A percentile compares a stretch with the other conserved stretches of the same genome.
Conservation (phyloP, 1,140 invertebrate species). For the Euglossa dilemma region DNA sequence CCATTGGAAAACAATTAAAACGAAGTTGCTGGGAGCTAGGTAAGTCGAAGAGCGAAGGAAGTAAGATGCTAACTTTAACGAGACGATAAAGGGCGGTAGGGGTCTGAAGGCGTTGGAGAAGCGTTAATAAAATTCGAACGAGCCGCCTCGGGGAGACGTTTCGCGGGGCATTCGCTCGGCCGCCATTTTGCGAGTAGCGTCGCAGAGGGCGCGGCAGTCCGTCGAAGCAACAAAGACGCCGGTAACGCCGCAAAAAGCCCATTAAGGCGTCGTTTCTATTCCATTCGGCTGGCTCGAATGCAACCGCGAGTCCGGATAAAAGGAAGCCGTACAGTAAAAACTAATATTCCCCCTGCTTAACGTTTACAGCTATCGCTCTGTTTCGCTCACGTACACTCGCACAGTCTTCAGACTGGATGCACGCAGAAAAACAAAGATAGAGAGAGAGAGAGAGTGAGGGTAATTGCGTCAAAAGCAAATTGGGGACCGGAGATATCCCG, state of each 20-base stretch:
- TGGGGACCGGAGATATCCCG: background rate
- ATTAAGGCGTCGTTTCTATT: slow-evolving; percentile 52
- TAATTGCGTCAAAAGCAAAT: slow-evolving; percentile 47
- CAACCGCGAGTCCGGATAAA: slow-evolving; percentile 21
- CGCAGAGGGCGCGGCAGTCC: too few species aligned
- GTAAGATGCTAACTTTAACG: background rate
- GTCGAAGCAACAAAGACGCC: slow-evolving; percentile 24
- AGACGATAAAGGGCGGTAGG: background rate
- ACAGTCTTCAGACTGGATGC: too few species aligned
- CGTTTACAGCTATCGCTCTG: slow-evolving; percentile 35
- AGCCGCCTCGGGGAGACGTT: background rate
- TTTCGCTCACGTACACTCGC: background rate
- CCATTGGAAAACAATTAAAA: slow-evolving; percentile 12
- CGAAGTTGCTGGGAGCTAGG: too few species aligned
- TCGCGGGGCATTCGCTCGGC: background rate
- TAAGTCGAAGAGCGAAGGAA: background rate
- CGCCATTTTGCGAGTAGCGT: slow-evolving; percentile 10
- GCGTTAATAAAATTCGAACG: slow-evolving; percentile 42
- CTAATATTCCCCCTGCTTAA: slow-evolving; percentile 32
- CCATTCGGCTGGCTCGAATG: slow-evolving; percentile 36
- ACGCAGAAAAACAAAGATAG: background rate
- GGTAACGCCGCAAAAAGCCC: slow-evolving; percentile 38
- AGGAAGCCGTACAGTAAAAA: slow-evolving; percentile 41
- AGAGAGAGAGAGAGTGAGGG: background rate
- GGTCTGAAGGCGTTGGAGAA: background rate